A percentile compares a stretch with the other conserved stretches of the same genome.
Evolutionary conservation across 2,888 invertebrate genomes (phyloP).

Genomic region (Hypena proboscidalis): DNA sequence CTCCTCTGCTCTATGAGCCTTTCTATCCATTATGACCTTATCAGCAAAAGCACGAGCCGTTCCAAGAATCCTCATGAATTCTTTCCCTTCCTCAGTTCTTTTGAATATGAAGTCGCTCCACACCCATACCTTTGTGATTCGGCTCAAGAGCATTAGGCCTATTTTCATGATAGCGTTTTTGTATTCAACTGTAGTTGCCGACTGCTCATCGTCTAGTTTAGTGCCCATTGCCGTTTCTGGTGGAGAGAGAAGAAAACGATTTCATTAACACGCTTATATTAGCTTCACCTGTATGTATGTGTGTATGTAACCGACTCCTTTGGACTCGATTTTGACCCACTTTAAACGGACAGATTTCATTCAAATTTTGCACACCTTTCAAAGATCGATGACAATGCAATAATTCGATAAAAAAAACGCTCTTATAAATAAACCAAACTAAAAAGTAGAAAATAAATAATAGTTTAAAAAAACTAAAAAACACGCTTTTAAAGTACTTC

Average conservation of each 20-base stretch:
- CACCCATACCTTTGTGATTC: slow-evolving; percentile 82
- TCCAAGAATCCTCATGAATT: not conserved
- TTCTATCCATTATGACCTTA: slow-evolving; percentile 12
- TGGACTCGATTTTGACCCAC: too few species aligned
- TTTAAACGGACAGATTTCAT: too few species aligned
- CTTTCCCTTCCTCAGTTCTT: slow-evolving; percentile 43
- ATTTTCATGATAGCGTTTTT: slow-evolving; percentile 76
- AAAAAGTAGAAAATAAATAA: too few species aligned
- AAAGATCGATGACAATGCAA: too few species aligned
- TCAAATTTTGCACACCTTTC: too few species aligned
- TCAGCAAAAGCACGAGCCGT: slow-evolving; percentile 8
- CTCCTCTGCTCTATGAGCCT: not conserved
- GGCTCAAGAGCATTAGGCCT: slow-evolving; percentile 50
- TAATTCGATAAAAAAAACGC: too few species aligned
- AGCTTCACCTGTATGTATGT: too few species aligned
- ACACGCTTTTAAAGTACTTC: too few species aligned
- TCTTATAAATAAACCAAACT: too few species aligned
- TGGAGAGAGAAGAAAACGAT: not conserved
- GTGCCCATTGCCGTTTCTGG: slow-evolving; percentile 87
- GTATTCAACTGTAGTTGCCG: slow-evolving; percentile 70
- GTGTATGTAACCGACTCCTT: too few species aligned
- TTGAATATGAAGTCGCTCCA: slow-evolving; percentile 82
- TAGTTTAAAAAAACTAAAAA: too few species aligned
- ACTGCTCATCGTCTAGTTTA: slow-evolving; percentile 70
- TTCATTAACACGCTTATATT: too few species aligned